These are phyloP conservation scores for Climacteris rufus DNA, from an alignment of 2,113 vertebrate species.

Conservation along the genomic window DNA sequence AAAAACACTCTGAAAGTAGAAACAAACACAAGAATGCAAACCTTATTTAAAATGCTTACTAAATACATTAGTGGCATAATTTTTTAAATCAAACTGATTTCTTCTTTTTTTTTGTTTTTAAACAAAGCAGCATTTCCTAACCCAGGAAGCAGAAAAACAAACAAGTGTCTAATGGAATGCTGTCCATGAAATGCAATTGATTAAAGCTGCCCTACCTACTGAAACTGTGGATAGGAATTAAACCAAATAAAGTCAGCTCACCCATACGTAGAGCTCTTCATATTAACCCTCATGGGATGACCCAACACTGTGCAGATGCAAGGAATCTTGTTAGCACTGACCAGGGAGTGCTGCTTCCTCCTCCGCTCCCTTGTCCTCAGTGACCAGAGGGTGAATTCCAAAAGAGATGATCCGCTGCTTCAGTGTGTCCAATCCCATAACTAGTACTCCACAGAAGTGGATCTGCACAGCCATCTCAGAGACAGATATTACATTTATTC, in stretches of 20 bases:
- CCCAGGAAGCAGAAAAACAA: not conserved
- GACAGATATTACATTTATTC: not conserved
- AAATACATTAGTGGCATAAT: not conserved
- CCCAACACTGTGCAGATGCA: accelerated
- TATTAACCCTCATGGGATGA: accelerated
- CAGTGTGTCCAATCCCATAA: not conserved
- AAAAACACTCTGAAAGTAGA: not conserved
- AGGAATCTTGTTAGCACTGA: not conserved
- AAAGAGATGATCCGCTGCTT: not conserved
- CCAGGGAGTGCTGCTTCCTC: not conserved
- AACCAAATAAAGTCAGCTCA: not conserved
- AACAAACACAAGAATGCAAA: not conserved
- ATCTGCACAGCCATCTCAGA: not conserved
- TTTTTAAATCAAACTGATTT: not conserved
- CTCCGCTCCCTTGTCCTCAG: not conserved
- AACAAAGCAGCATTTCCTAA: not conserved
- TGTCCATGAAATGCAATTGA: not conserved
- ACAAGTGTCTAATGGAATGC: not conserved
- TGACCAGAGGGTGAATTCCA: not conserved
- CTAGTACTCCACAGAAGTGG: not conserved
- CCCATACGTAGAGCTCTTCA: accelerated
- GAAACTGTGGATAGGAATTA: not conserved
- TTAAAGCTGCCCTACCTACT: not conserved
- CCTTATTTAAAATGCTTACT: not conserved
- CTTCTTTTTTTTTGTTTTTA: not conserved